Evolutionary conservation across 2,888 invertebrate species (phyloP), one percentile per base, ranked within the genome.

Genomic region (Dioctria rufipes): DNA sequence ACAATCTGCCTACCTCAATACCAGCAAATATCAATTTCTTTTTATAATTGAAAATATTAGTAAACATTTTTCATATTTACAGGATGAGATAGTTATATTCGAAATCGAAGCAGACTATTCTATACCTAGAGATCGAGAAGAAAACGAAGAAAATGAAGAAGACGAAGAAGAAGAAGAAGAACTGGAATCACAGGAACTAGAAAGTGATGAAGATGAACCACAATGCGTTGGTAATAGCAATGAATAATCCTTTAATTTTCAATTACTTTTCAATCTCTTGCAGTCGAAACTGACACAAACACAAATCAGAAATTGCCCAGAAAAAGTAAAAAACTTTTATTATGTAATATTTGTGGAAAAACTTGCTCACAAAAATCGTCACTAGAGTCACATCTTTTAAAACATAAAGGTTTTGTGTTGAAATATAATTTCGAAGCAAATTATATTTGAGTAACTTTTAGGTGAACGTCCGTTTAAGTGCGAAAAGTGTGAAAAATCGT

Each of bases 401-500:
- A 71, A 40, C 82, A 83, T 65, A 80, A 79, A 80, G 81, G 82
- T 82, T 39, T 60, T 46, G 46, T 13, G 25, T n/a, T 66, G 13
- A 39, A 51, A 39, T 3, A 37, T 51, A 42, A 51, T 66, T 49
- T 63, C 25, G 63, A 69, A 11, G 9, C 25, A 40, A 39, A 58
- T 58, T 65, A 66, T 58, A 13, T 11, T 67, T 37, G 54, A 67
- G 8, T 25, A 42, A 40, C 13, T 67, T 54, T 25, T 63, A 82
- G 83, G 80, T 51, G 80, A 80, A 58, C 75, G 73, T 60, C 84
- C 84, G 3, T 84, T 83, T 42, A 84, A 85, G 81, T 87, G 86
- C 60, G 82, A 84, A 60, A 82, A 84, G 8, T 86, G 87, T 75
- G 78, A 83, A 11, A 86, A 86, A 71, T 67, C 84, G 3, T 86